These are phyloP conservation scores for Astreopora myriophthalma DNA, from an alignment of 64 coral and sea anemone genomes.

Conservation along the genomic window DNA sequence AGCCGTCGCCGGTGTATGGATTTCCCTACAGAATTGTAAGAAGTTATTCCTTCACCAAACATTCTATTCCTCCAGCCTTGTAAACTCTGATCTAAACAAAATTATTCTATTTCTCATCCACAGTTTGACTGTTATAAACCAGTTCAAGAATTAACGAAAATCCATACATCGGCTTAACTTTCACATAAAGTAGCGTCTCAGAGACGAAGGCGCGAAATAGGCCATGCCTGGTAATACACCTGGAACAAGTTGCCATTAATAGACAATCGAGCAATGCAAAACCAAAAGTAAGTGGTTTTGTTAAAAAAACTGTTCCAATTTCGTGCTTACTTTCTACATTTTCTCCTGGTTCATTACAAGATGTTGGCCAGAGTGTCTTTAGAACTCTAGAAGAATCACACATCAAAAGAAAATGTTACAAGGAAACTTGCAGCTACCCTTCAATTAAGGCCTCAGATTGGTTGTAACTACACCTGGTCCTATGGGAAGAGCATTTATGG, in stretches of 20 bases:
- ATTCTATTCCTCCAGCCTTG: too few species aligned
- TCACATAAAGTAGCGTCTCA: too few species aligned
- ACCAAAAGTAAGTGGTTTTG: constrained; percentile 59
- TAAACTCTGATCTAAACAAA: too few species aligned
- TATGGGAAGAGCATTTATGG: constrained; percentile 28
- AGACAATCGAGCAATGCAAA: constrained; percentile 37
- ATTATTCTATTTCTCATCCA: too few species aligned
- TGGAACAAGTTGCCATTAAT: constrained; percentile 45
- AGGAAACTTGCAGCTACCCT: constrained; percentile 36
- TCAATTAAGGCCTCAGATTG: constrained; percentile 8
- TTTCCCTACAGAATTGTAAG: too few species aligned
- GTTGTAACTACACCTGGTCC: constrained; percentile 38
- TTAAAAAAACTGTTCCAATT: constrained; percentile 8
- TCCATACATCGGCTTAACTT: too few species aligned
- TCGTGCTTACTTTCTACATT: constrained; percentile 35
- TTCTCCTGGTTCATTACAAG: constrained; percentile 61
- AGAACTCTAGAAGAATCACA: constrained; percentile 54
- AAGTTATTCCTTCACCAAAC: too few species aligned
- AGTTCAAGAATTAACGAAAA: too few species aligned
- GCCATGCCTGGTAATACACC: constrained; percentile 30
- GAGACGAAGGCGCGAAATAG: too few species aligned
- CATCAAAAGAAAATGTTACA: constrained; percentile 53
- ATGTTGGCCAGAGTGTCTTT: constrained; percentile 42
- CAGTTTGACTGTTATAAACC: too few species aligned
- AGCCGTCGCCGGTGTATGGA: too few species aligned